phyloP scores from a whole-genome alignment of 92 coral and sea anemone species.

The Siderastrea siderea region DNA sequence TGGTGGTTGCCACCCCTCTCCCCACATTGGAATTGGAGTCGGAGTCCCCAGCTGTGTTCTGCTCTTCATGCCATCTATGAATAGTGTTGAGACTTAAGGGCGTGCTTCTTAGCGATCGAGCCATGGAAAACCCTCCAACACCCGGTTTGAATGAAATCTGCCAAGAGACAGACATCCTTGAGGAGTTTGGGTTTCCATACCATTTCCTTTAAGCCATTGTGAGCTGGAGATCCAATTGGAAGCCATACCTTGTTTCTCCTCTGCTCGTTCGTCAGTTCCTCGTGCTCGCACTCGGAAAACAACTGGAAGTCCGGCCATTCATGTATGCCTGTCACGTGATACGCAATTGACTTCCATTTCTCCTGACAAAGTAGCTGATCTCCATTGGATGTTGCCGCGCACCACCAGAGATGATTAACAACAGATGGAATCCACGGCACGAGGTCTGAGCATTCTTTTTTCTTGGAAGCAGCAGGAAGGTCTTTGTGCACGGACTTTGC shows the following conservation, averaged over 20 bases:
- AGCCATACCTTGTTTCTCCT: background rate
- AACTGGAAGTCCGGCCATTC: background rate
- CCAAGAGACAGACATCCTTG: conserved; percentile 24
- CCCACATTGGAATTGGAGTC: conserved; percentile 38
- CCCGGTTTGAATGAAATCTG: conserved; percentile 38
- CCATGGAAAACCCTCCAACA: conserved; percentile 25
- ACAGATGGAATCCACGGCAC: conserved; percentile 24
- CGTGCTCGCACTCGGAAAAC: background rate
- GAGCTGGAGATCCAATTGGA: background rate
- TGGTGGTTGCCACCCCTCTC: conserved; percentile 9
- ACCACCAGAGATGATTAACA: conserved; percentile 31
- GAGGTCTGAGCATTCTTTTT: background rate
- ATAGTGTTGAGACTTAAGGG: conserved; percentile 17
- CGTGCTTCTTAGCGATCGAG: conserved; percentile 27
- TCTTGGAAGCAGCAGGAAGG: conserved; percentile 1
- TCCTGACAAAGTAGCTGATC: conserved; percentile 16
- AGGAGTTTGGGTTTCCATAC: conserved; percentile 8
- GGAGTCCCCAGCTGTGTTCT: conserved; percentile 28
- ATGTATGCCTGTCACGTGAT: background rate
- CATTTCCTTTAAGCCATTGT: background rate
- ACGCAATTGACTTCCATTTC: conserved; percentile 11
- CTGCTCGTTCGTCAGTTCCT: background rate
- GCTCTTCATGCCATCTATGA: conserved; percentile 28
- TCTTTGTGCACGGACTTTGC: conserved; percentile 23
- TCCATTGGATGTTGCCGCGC: conserved; percentile 12